Conservation (phyloP, 2,888 invertebrate species). For the Ichneumon xanthorius region DNA sequence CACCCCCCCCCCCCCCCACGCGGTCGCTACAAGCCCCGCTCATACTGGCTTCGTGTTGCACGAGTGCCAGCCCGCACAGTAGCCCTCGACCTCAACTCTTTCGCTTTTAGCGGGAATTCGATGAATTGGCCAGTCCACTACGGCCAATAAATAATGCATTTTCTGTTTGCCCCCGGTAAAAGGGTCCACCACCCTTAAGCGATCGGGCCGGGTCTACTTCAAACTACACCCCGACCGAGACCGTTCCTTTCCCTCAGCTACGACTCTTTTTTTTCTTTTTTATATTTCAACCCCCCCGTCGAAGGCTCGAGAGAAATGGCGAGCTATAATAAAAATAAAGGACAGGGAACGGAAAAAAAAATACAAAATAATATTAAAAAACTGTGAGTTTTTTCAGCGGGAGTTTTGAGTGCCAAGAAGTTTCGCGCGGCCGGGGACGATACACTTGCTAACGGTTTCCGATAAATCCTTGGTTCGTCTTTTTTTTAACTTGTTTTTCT, state of each 20-base stretch:
- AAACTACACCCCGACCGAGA: constrained; percentile 70
- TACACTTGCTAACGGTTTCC: constrained; percentile 45
- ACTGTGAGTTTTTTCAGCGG: not conserved
- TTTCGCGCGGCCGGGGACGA: constrained; percentile 25
- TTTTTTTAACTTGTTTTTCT: constrained; percentile 7
- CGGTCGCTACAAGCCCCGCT: constrained; percentile 27
- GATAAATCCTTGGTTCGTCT: constrained; percentile 19
- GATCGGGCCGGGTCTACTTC: constrained; percentile 68
- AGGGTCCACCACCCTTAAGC: constrained; percentile 78
- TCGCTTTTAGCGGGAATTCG: constrained; percentile 80
- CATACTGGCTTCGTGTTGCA: constrained; percentile 70
- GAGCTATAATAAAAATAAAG: constrained; percentile 27
- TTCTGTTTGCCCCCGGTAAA: constrained; percentile 81
- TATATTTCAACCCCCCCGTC: not conserved
- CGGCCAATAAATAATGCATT: constrained; percentile 82
- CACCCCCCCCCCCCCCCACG: constrained; percentile 29
- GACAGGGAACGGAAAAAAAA: not conserved
- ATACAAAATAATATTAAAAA: not conserved
- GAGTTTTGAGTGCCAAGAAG: constrained; percentile 34
- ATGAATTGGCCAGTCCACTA: constrained; percentile 78
- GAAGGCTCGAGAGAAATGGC: constrained; percentile 34
- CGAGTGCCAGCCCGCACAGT: constrained; percentile 72
- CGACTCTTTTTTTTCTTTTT: constrained; percentile 27
- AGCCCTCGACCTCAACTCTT: constrained; percentile 75
- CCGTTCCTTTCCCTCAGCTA: constrained; percentile 7